Evolutionary conservation across 2,113 vertebrate genomes (phyloP).

Genomic region (Platycercus adscitus): DNA sequence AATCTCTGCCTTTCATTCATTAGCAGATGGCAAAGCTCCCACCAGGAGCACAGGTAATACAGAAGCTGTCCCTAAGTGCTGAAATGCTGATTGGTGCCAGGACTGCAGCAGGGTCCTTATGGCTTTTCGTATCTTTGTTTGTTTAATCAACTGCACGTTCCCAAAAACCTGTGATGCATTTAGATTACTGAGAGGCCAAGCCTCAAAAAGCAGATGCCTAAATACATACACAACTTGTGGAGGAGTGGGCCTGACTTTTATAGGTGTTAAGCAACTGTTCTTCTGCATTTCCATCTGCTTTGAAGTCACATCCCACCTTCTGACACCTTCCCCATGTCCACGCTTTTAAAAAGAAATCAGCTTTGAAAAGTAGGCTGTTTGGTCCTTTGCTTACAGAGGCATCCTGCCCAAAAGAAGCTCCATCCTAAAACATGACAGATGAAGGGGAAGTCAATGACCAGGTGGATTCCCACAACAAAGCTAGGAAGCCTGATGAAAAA

Average conservation of each 20-base stretch:
- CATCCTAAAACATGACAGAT: neutral
- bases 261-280: conserved; percentile 64
- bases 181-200: conserved; percentile 21
- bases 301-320: conserved; percentile 47
- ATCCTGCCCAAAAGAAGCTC: neutral
- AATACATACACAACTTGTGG: conserved; percentile 20
- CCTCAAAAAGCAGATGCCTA: neutral
- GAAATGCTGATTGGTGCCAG: neutral
- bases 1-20: neutral
- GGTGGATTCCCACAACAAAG: neutral
- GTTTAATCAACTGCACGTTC: neutral
- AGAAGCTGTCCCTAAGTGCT: neutral
- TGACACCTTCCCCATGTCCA: conserved; percentile 42
- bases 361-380: neutral
- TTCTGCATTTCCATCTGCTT: conserved; percentile 50
- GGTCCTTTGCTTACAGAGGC: neutral
- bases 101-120: neutral
- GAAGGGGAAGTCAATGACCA: neutral
- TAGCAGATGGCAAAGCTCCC: neutral
- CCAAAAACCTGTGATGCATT: neutral
- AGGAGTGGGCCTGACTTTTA: conserved; percentile 57
- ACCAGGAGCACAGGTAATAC: neutral
- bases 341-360: neutral
- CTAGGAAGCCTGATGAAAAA: neutral
- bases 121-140: neutral